phyloP scores from a whole-genome alignment of 1,140 invertebrate genomes.

The Apis florea region DNA sequence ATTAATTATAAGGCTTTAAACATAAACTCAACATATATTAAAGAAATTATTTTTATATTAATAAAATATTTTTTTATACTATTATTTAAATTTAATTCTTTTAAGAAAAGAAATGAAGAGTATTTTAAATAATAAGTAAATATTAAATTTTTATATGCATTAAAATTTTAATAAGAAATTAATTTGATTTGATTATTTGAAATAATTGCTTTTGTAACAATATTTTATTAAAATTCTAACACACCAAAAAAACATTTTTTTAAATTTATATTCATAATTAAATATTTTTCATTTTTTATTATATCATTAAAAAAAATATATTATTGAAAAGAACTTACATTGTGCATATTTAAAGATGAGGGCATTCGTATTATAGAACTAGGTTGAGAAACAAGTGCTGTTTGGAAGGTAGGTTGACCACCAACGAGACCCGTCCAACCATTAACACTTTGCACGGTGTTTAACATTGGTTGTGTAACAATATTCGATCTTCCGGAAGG shows the following conservation, averaged over 20 bases:
- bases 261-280: neutral
- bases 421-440: conserved; percentile 80
- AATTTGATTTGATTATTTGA: too few relatives aligned
- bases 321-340: conserved; percentile 64
- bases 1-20: neutral
- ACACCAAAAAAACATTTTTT: neutral
- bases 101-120: neutral
- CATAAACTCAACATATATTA: neutral
- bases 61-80: too few relatives aligned
- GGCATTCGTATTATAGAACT: conserved; percentile 75
- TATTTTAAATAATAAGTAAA: neutral
- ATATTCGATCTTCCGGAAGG: conserved; percentile 67
- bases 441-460: conserved; percentile 75
- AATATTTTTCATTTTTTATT: neutral
- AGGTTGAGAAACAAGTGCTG: conserved; percentile 72
- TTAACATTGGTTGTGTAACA: conserved; percentile 72
- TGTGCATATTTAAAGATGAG: conserved; percentile 73
- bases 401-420: conserved; percentile 78
- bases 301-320: neutral
- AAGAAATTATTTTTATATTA: too few relatives aligned
- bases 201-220: too few relatives aligned
- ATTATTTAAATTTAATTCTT: neutral
- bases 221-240: neutral
- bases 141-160: neutral
- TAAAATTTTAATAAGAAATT: too few relatives aligned